Evolutionary conservation across 2,113 vertebrate genomes (phyloP), one percentile per base, ranked within the genome.

Genomic region (Campylorhamphus procurvoides): DNA sequence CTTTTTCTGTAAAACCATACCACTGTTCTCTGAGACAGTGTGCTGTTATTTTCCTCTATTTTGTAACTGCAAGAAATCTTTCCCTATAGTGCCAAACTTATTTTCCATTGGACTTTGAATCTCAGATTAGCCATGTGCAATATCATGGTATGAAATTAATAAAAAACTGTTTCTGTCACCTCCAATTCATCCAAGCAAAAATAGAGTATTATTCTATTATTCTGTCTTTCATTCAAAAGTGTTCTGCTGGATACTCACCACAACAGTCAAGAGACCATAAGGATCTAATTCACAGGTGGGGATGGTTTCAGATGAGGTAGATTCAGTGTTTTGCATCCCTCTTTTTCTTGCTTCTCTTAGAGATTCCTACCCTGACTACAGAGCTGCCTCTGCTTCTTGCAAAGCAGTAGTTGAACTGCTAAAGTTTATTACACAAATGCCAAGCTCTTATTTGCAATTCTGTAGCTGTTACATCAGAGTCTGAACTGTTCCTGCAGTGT

Each of bases 391-490:
- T 33, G 35, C 82, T 95, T 83, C 79, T 92, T 4, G 0, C 67
- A 96, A 94, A 95, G 88, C 94, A 83, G 85, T 88, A 92, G 88
- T 44, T 96, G 92, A 97, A 93, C 92, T 92, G 90, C 92, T 94
- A 13, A 96, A 96, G 95, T 94, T 96, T 95, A 95, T 92, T 85
- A 96, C 82, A 92, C 95, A 97, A 97, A 95, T 96, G 95, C 96
- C 95, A 96, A 97, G 82, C 59, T 93, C 96, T 90, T 97, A 96
- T 97, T 96, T 97, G 95, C 94, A 97, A 97, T 97, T 97, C 95
- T 76, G 84, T 93, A 90, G 78, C 92, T 96, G 88, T 87, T 94
- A 88, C 85, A 84, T 96, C 92, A 90, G 90, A 87, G 62, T 79
- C 85, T 95, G 95, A 96, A 97, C 96, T 83, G 85, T 87, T 97